Base-by-base conservation (phyloP, 2,888 invertebrate genomes). In the Lasioglossum vierecki region DNA sequence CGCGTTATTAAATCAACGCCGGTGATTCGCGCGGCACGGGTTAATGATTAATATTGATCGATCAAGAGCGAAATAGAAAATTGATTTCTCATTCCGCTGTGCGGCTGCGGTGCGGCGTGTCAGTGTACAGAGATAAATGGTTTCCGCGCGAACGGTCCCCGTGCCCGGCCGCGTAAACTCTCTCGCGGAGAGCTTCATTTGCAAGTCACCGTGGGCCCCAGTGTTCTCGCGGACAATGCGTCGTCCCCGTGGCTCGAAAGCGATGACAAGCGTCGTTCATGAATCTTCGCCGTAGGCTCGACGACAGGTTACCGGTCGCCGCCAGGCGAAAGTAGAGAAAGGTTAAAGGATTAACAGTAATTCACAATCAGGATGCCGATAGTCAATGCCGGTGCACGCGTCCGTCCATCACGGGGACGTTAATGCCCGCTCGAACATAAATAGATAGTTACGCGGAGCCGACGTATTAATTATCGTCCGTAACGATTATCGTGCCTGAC, bases 321-420 rank as follows among this genome's bases (percentile, higher is more conserved):
- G 63, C 60, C 71, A 71, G 79, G 87, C 81, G 87, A 88, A 88
- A 88, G 85, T 80, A 79, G 83, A 80, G 85, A 90, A 88, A 89
- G 89, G 83, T 88, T 89, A 88, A 85, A 89, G 88, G 89, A 89
- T 90, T 87, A 90, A 88, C 90, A 81, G 89, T 87, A 90, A 89
- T 82, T 89, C 87, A 85, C 85, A 82, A 87, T 89, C 89, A 87
- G 79, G 83, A 87, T 74, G 88, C 49, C 77, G 73, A 86, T 84
- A 82, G 89, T 82, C 90, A 76, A 82, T 86, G 71, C 71, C 76
- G 74, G 73, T 79, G 90, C 82, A 77, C 86, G 83, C 82, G 81
- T 84, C 84, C 82, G 82, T 84, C 89, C 71, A 84, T 90, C 87
- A 86, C 72, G 44, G 71, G 26, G 87, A 82, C 87, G 82, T 89